Percentiles rank a stretch among this genome's conserved stretches.
Conservation (phyloP, 2,888 invertebrate genomes). For the Therioaphis trifolii region DNA sequence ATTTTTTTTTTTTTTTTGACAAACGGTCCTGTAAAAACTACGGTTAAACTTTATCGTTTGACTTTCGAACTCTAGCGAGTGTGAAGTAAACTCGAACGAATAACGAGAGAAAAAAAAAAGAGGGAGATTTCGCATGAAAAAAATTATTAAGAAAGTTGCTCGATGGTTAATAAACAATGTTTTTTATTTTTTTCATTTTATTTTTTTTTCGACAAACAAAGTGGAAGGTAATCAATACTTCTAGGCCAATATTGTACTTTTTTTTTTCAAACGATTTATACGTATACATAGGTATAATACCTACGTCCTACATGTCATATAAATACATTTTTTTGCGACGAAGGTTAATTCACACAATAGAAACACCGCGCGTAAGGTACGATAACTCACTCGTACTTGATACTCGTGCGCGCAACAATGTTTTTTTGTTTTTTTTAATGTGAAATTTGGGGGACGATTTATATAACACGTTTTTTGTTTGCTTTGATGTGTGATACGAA, state of each 20-base stretch:
- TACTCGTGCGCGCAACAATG: neutral
- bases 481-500: too few relatives aligned
- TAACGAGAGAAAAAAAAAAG: constrained; percentile 7
- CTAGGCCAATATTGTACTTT: neutral
- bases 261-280: neutral
- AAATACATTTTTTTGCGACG: neutral
- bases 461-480: neutral
- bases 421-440: neutral
- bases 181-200: neutral
- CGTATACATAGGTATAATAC: neutral
- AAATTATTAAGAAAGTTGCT: constrained; percentile 40
- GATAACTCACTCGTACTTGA: too few relatives aligned
- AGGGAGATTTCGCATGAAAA: constrained; percentile 26
- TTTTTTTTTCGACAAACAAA: too few relatives aligned
- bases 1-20: constrained; percentile 27
- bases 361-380: too few relatives aligned
- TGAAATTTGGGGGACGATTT: neutral
- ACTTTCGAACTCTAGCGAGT: constrained; percentile 39
- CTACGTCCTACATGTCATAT: too few relatives aligned
- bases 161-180: constrained; percentile 27
- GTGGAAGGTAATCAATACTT: constrained; percentile 34
- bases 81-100: constrained; percentile 38
- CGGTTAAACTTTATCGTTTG: constrained; percentile 50
- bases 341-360: neutral
- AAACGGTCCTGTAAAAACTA: constrained; percentile 29